A percentile compares a stretch with the other conserved stretches of the same genome.
These are phyloP conservation scores for Achlya flavicornis DNA, from an alignment of 2,888 invertebrate species.

Conservation along the genomic window DNA sequence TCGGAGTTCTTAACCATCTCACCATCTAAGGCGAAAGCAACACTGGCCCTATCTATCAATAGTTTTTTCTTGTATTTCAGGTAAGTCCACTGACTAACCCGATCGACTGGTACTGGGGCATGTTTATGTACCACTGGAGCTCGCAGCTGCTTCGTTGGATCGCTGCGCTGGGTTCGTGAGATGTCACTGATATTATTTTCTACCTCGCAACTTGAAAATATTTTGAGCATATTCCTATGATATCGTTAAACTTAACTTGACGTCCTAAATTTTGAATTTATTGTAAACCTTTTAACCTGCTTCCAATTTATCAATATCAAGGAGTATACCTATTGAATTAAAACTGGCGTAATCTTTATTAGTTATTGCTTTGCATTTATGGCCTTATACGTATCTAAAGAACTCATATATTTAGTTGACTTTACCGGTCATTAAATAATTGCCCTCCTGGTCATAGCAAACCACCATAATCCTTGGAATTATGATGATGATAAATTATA, in stretches of 20 bases:
- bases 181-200: background rate
- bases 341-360: background rate
- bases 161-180: constrained; percentile 6
- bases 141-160: background rate
- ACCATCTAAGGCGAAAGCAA: constrained; percentile 10
- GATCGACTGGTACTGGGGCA: constrained; percentile 25
- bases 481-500: constrained; percentile 1
- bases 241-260: background rate
- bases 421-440: background rate
- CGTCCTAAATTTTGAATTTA: background rate
- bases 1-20: constrained; percentile 2
- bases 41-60: constrained; percentile 38
- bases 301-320: no score
- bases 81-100: constrained; percentile 43
- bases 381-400: background rate
- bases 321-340: background rate
- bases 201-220: background rate
- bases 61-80: constrained; percentile 49
- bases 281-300: no score
- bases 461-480: background rate
- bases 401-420: background rate
- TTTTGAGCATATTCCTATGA: background rate
- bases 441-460: background rate
- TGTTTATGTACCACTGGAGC: constrained; percentile 6
- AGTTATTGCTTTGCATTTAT: background rate